Percentiles rank a stretch among this genome's conserved stretches.
These are phyloP conservation scores for Conistra vaccinii DNA, from an alignment of 2,888 invertebrate genomes.

Conservation along the genomic window DNA sequence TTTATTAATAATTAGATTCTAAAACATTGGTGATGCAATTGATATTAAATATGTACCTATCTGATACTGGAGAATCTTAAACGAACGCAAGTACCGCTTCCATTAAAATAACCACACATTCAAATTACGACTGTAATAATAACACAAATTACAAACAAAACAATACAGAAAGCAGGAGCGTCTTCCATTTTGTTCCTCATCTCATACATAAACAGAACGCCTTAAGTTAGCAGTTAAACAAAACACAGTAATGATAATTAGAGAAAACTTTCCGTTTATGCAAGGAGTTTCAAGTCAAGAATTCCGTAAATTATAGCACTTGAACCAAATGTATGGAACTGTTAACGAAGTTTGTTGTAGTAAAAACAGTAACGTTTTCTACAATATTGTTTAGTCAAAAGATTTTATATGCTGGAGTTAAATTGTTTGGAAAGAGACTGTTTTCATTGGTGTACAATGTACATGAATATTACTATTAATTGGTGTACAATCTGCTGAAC, in stretches of 20 bases:
- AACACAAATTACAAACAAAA: constrained; percentile 31
- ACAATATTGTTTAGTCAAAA: background rate
- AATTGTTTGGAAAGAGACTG: background rate
- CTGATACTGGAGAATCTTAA: background rate
- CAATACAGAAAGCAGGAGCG: constrained; percentile 6
- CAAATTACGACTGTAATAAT: background rate
- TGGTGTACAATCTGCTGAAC: too few relatives aligned
- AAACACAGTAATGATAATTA: constrained; percentile 63
- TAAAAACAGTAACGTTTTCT: constrained; percentile 26
- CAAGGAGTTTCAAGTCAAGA: constrained; percentile 46
- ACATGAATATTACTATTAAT: too few relatives aligned
- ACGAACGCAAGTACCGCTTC: background rate
- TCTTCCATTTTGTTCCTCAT: constrained; percentile 31
- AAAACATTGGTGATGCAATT: background rate
- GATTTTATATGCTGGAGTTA: background rate
- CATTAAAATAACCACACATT: background rate
- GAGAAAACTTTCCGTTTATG: constrained; percentile 43
- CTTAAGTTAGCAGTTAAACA: constrained; percentile 42
- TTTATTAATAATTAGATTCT: too few relatives aligned
- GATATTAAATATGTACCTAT: background rate
- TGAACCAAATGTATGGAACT: constrained; percentile 54
- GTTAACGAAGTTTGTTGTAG: constrained; percentile 40
- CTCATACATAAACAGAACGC: constrained; percentile 55
- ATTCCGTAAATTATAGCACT: constrained; percentile 64
- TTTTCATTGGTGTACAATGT: background rate